Percentiles rank a stretch among this genome's conserved stretches.
These are phyloP conservation scores for Apis cerana DNA, from an alignment of 1,140 invertebrate species.

Conservation along the genomic window DNA sequence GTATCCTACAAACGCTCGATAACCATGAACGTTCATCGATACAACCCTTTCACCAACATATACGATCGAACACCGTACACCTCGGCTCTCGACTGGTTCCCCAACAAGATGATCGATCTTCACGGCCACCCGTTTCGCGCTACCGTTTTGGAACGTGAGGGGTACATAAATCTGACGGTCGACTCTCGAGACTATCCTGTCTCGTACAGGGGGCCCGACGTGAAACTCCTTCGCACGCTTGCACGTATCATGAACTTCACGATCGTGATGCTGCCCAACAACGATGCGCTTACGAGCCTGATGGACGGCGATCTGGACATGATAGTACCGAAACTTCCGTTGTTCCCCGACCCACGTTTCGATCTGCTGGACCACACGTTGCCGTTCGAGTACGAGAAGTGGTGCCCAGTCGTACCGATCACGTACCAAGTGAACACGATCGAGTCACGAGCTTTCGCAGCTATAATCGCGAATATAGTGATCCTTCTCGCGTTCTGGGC, in stretches of 20 bases:
- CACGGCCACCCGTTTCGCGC: constrained; percentile 12
- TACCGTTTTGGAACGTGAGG: background rate
- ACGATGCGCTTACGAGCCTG: accelerated
- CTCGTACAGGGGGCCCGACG: background rate
- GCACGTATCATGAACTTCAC: constrained; percentile 31
- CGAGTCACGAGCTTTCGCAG: background rate
- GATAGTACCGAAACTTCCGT: background rate
- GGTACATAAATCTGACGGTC: background rate
- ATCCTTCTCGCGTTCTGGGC: background rate
- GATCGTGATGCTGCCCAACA: background rate
- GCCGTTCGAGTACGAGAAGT: background rate
- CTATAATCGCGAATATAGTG: background rate
- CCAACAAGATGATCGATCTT: constrained; percentile 33
- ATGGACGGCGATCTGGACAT: background rate
- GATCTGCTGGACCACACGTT: background rate
- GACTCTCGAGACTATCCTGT: background rate
- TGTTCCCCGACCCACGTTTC: background rate
- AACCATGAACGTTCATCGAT: constrained; percentile 2
- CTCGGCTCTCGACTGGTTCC: background rate
- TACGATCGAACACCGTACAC: background rate
- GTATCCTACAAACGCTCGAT: background rate
- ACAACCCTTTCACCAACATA: constrained; percentile 24
- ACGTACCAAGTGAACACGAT: too few species aligned
- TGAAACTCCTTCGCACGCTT: background rate
- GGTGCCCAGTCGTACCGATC: constrained; percentile 25